phyloP scores from a whole-genome alignment of 2,113 vertebrate genomes.

The Vicugna pacos region DNA sequence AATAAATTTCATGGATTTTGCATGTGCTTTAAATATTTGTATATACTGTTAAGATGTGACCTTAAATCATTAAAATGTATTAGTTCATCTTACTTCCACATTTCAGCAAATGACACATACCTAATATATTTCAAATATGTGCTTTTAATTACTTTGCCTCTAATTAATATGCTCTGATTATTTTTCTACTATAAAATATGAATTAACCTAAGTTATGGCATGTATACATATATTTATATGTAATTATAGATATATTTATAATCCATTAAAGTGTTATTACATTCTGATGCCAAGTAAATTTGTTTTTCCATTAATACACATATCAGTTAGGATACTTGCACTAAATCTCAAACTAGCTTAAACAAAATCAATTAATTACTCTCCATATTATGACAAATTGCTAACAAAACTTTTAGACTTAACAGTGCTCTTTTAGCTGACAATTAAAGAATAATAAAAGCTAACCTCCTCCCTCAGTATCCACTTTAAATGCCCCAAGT shows the following conservation, averaged over 20 bases:
- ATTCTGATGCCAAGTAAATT: not conserved
- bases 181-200: not conserved
- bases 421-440: not conserved
- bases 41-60: not conserved
- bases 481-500: not conserved
- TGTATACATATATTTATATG: not conserved
- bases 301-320: not conserved
- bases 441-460: not conserved
- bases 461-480: not conserved
- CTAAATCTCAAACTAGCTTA: not conserved
- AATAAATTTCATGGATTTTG: not conserved
- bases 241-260: not conserved
- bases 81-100: not conserved
- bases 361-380: not conserved
- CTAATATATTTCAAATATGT: not conserved
- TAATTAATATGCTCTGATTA: not conserved
- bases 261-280: not conserved
- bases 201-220: not conserved
- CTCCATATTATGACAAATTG: not conserved
- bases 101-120: not conserved
- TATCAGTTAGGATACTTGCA: not conserved
- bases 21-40: not conserved
- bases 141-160: not conserved
- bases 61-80: conserved; percentile 27
- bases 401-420: not conserved